Base-by-base conservation (phyloP, 2,113 vertebrate species). In the Chitala chitala region DNA sequence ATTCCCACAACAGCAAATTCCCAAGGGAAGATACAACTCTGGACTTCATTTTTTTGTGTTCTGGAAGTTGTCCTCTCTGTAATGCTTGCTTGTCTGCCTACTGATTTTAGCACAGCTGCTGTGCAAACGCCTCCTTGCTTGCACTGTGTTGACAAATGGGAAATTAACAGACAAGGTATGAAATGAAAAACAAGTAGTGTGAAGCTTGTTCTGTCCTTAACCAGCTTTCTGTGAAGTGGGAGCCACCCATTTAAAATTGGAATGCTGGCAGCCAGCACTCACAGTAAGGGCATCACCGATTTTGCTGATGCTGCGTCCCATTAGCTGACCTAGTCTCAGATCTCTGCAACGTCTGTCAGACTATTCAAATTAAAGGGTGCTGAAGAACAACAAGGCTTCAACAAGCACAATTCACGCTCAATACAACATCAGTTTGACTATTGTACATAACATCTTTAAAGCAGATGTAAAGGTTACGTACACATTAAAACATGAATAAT, bases 1-100 rank as follows among this genome's bases (percentile, higher is more conserved):
- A n/a, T n/a, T n/a, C n/a, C n/a, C n/a, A n/a, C n/a, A n/a, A n/a
- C 33, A 24, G 56, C 15, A 26, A 59, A 48, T 72, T 72, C 55
- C 22, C 40, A 61, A 20, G 54, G 38, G 38, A 55, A 54, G 20
- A 36, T 9, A 38, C 7, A 1, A 33, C 33, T 38, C 31, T 63
- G 59, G 59, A 33, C 31, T 63, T n/a, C 38, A n/a, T 20, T 36
- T 63, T 3, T 38, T 36, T n/a, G 13, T 63, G 38, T 26, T 48
- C 64, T 24, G 24, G 40, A 42, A 12, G 36, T 42, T 65, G 48
- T 15, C 12, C 48, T 65, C 5, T 44, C 20, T n/a, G 36, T 38
- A 3, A 68, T 24, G n/a, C 46, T 68, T 22, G 42, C 46, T 15
- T 68, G 12, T 9, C 15, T 33, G 10, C 38, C 63, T 24, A 12